Evolutionary conservation across 2,888 invertebrate genomes (phyloP), one percentile per base, ranked within the genome.

Genomic region (Gastracanthus pulcherrimus): DNA sequence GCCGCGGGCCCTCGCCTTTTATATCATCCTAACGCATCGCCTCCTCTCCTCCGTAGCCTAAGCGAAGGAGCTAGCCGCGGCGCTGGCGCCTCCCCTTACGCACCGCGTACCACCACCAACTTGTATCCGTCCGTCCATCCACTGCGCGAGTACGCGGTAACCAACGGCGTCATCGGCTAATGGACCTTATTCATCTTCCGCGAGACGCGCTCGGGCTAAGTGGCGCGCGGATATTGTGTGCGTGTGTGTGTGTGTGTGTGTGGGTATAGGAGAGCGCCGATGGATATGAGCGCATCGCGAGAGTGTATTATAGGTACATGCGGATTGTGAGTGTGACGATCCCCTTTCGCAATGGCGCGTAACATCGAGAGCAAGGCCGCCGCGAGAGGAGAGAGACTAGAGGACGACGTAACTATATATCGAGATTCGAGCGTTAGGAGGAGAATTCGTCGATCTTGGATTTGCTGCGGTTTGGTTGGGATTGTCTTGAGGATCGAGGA

Each of bases 311-410:
- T 45, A 45, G n/a, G n/a, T 45, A 48, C 9, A 13, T 19, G 34
- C 9, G n/a, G n/a, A n/a, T n/a, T n/a, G n/a, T n/a, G n/a, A n/a
- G n/a, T n/a, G 51, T 31, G 31, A 74, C 62, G 62, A n/a, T 23
- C 11, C 48, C 66, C 29, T 87, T 85, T 85, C 86, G 84, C 85
- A 87, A 88, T 80, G 83, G 51, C 36, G 36, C 67, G 76, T 66
- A 87, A 87, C 87, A 88, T 86, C 86, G 86, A 84, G 88, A 88
- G 88, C 88, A 88, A 88, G 87, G 88, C 85, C 87, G 60, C 78
- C 69, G 41, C 41, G 29, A 62, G 36, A n/a, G 9, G 13, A 23
- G 16, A 34, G 19, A 67, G 51, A 55, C n/a, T 23, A 34, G 31
- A 11, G 19, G 5, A 2, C 9, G 23, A 55, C 55, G 55, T 55